Conservation (phyloP, 1,140 invertebrate genomes). For the Bombus soroeensis region DNA sequence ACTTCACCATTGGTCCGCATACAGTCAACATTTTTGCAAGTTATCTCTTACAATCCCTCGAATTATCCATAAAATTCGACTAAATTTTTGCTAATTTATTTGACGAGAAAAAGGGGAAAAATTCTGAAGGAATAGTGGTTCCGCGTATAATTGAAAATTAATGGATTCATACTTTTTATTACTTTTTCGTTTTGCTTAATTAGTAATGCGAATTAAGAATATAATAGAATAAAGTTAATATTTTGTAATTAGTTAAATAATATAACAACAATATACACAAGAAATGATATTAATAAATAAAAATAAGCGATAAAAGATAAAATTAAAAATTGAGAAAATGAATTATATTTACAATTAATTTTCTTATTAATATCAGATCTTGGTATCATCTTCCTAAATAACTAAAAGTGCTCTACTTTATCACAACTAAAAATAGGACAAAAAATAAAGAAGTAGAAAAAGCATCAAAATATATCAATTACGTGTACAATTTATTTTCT, state of each 20-base stretch:
- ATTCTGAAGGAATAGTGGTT: not conserved
- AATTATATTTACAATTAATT: too few relatives aligned
- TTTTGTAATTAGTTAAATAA: too few relatives aligned
- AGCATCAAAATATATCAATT: not conserved
- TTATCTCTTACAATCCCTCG: not conserved
- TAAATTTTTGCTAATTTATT: not conserved
- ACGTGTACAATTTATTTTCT: slow-evolving; percentile 32
- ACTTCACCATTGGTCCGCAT: slow-evolving; percentile 9
- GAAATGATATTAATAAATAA: too few relatives aligned
- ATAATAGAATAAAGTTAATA: too few relatives aligned
- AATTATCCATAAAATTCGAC: slow-evolving; percentile 41
- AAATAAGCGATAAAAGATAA: too few relatives aligned
- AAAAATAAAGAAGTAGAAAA: not conserved
- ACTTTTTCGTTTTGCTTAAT: not conserved
- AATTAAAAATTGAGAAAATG: too few relatives aligned
- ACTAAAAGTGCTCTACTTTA: not conserved
- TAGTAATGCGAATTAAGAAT: too few relatives aligned
- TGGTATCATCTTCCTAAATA: too few relatives aligned
- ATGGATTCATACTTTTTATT: not conserved
- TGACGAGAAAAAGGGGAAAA: not conserved
- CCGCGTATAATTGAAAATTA: not conserved
- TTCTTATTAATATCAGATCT: too few relatives aligned
- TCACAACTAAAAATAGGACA: not conserved
- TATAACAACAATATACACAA: too few relatives aligned
- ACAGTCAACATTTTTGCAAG: slow-evolving; percentile 57